A percentile compares a stretch with the other conserved stretches of the same genome.
These are phyloP conservation scores for Uromys caudimaculatus DNA, from an alignment of 2,797 vertebrate species.

Conservation along the genomic window DNA sequence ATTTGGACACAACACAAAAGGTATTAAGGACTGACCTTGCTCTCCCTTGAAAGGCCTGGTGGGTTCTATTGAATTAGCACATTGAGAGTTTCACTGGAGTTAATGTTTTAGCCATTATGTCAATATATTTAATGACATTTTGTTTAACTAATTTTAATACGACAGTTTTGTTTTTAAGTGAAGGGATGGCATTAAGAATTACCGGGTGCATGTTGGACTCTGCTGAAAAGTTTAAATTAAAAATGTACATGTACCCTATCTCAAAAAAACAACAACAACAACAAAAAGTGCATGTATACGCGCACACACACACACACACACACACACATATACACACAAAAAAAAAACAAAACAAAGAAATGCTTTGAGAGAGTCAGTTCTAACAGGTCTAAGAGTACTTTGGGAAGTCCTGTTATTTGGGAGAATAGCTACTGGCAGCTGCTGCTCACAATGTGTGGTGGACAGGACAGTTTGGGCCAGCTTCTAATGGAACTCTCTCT, in stretches of 20 bases:
- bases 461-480: not conserved
- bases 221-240: constrained; percentile 10
- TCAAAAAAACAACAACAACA: no score
- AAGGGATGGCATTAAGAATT: constrained; percentile 13
- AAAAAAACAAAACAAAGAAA: not conserved
- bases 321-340: not conserved
- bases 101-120: constrained; percentile 73
- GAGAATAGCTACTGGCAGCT: not conserved
- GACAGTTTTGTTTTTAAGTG: constrained; percentile 45
- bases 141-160: constrained; percentile 58
- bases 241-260: not conserved
- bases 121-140: constrained; percentile 56
- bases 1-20: not conserved
- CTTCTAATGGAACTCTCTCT: not conserved
- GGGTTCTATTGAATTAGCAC: constrained; percentile 55
- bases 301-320: not conserved
- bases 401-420: not conserved
- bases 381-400: not conserved
- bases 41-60: not conserved
- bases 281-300: not conserved
- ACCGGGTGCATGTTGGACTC: not conserved
- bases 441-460: not conserved
- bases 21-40: not conserved
- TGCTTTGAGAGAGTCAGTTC: not conserved
- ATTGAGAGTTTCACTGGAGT: constrained; percentile 65